Conservation (phyloP, 2,797 vertebrate species). For the Schizothorax lantsangensis region DNA sequence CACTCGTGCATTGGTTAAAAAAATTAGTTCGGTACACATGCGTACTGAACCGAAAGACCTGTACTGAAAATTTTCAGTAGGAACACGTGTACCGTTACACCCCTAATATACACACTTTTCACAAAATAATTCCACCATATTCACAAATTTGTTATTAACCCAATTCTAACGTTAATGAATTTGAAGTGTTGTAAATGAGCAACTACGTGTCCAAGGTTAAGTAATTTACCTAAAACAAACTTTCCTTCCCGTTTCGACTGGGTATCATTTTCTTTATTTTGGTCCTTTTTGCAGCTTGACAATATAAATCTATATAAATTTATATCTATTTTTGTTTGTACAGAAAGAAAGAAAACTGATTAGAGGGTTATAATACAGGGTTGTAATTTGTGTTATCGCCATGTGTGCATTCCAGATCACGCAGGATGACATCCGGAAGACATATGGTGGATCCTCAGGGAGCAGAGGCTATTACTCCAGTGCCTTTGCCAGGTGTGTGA, state of each 20-base stretch:
- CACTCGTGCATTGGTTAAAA: too few relatives aligned
- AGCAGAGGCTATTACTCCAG: slow-evolving; percentile 98
- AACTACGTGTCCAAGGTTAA: background rate
- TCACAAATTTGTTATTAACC: too few relatives aligned
- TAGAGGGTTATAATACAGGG: background rate
- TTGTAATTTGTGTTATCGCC: background rate
- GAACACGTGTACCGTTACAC: too few relatives aligned
- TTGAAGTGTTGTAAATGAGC: background rate
- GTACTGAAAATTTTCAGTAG: too few relatives aligned
- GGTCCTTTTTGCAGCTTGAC: background rate
- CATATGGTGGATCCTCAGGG: slow-evolving; percentile 95
- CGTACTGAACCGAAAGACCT: too few relatives aligned
- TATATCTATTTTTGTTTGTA: background rate
- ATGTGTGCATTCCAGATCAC: slow-evolving; percentile 85
- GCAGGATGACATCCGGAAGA: slow-evolving; percentile 98
- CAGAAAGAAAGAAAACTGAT: background rate
- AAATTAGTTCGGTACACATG: too few relatives aligned
- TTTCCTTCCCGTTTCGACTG: background rate
- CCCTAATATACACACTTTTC: background rate
- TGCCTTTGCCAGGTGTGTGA: slow-evolving; percentile 95
- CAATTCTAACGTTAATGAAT: background rate
- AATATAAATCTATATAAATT: background rate
- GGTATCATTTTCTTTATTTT: background rate
- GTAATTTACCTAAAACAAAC: background rate
- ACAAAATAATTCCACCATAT: background rate